These are phyloP conservation scores for Apis laboriosa DNA, from an alignment of 1,140 invertebrate species.

Conservation along the genomic window DNA sequence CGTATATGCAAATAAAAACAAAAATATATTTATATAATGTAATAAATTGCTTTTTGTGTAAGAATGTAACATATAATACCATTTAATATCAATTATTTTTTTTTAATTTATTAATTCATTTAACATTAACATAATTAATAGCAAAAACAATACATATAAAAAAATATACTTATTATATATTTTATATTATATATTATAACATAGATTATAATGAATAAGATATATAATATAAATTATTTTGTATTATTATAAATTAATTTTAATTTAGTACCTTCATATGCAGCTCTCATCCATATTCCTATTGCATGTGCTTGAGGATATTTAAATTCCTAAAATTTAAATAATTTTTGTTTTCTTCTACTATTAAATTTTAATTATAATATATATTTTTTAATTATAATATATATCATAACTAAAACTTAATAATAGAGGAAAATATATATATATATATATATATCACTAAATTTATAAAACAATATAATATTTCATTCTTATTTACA, in stretches of 20 bases:
- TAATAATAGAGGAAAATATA: no score
- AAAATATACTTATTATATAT: neutral
- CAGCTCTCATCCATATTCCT: constrained; percentile 83
- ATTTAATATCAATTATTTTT: constrained; percentile 3
- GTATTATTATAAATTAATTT: constrained; percentile 42
- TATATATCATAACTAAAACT: neutral
- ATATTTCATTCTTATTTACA: constrained; percentile 34
- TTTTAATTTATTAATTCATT: neutral
- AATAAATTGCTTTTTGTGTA: constrained; percentile 2
- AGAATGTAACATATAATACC: constrained; percentile 6
- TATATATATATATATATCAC: neutral
- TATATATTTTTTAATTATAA: neutral
- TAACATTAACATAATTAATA: neutral
- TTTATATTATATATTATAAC: neutral
- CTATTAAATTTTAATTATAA: neutral
- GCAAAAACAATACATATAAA: neutral
- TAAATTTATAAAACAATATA: neutral
- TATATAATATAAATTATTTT: constrained; percentile 12
- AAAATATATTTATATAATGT: constrained; percentile 47
- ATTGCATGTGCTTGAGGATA: constrained; percentile 83
- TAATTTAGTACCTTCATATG: constrained; percentile 80
- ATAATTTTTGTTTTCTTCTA: neutral
- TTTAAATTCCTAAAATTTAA: constrained; percentile 62
- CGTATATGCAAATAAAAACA: constrained; percentile 6
- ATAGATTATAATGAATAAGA: neutral